Base-by-base conservation (phyloP, 2,113 vertebrate genomes). In the Oceanites oceanicus region DNA sequence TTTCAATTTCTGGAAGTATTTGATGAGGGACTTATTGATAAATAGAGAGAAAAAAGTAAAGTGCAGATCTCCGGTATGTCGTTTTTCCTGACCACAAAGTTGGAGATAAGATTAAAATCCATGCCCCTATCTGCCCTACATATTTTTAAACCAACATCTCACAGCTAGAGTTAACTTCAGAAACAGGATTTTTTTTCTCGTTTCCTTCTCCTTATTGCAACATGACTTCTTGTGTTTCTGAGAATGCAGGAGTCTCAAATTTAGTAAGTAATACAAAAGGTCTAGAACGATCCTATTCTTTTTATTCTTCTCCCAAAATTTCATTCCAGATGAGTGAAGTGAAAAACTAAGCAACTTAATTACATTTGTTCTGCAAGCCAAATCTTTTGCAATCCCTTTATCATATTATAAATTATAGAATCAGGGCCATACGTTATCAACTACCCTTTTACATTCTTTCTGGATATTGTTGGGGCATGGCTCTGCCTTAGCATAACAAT, bases 351-450 rank as follows among this genome's bases (percentile, higher is more conserved):
- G 18, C 15, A 65, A 26, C 34, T 47, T 23, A 58, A 40, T 85
- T 52, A 53, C 16, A 45, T 49, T 82, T 67, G 19, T 56, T 47
- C 56, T 56, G 23, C 44, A 68, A 75, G 13, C 5, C 8, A 47
- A 71, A 34, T 32, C 2, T 75, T 71, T 61, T 79, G 8, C 30
- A 71, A 42, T 59, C 58, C 25, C 10, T 61, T 45, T 53, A 23
- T 67, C 16, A 6, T 32, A 44, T 8, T 38, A 21, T 19, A 42
- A 65, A 63, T 55, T 79, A 66, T 20, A 49, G 32, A 89, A 58
- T 49, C 8, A n/a, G 20, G 23, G 7, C 26, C 18, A 6, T 36
- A 36, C 0, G 2, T n/a, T 86, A 65, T 52, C 2, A 0, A 44
- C 45, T 14, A 36, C 12, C 5, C 52, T 40, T 32, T 30, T 47